Conservation (phyloP, 2,113 vertebrate species). For the Apodemus speciosus region DNA sequence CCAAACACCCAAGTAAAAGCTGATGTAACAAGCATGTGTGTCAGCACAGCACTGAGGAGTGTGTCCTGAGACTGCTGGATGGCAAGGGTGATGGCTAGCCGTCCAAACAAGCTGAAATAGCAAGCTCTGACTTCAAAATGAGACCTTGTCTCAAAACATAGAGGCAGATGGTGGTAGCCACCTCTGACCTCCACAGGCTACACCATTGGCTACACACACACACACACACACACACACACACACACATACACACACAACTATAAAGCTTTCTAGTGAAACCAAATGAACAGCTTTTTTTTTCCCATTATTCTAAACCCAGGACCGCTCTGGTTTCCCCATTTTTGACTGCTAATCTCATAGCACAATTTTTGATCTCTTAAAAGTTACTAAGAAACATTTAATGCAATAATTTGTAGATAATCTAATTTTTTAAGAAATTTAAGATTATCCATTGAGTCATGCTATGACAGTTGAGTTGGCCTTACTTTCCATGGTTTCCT, state of each 20-base stretch:
- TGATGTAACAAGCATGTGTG: not conserved
- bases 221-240: not conserved
- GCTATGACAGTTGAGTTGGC: not conserved
- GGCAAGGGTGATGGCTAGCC: no score
- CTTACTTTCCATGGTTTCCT: not conserved
- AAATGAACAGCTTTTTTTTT: not conserved
- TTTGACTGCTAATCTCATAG: not conserved
- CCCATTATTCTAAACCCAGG: not conserved
- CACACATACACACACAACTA: not conserved
- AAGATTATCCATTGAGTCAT: not conserved
- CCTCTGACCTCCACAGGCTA: not conserved
- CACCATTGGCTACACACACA: no score
- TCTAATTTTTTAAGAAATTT: not conserved
- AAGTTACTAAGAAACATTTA: not conserved
- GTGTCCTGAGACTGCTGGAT: not conserved
- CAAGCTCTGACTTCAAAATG: not conserved
- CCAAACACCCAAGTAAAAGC: not conserved
- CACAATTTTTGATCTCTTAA: not conserved
- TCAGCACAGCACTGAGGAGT: not conserved
- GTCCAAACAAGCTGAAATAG: not conserved
- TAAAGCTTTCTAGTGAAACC: not conserved
- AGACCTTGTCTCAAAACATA: not conserved
- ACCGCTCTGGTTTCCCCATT: not conserved
- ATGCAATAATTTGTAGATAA: not conserved
- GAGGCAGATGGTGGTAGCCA: not conserved